phyloP scores from a whole-genome alignment of 2,113 vertebrate species.

The Corythaeola cristata region DNA sequence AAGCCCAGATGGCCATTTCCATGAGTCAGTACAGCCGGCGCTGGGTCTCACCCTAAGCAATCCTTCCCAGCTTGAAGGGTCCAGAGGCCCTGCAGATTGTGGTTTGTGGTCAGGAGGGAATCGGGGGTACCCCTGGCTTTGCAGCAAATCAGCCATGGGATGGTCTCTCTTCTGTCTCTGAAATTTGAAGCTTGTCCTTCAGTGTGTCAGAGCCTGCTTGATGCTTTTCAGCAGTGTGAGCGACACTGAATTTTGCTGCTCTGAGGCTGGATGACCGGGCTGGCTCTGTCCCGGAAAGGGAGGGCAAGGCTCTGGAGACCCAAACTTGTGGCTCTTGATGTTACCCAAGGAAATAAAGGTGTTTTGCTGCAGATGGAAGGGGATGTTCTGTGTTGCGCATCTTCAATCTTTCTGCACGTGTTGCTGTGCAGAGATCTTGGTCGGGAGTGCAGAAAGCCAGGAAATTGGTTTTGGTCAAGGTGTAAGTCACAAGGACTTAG shows the following conservation, averaged over 20 bases:
- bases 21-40: neutral
- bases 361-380: neutral
- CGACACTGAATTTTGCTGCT: neutral
- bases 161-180: neutral
- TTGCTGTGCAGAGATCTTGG: neutral
- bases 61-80: neutral
- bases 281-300: neutral
- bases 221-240: neutral
- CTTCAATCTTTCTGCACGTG: neutral
- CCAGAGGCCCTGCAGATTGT: neutral
- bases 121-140: neutral
- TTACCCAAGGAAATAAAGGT: neutral
- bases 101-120: neutral
- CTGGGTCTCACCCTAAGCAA: neutral
- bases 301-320: neutral
- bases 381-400: neutral
- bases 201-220: rapidly evolving
- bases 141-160: neutral
- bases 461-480: neutral
- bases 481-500: neutral
- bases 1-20: neutral
- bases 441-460: neutral
- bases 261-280: neutral
- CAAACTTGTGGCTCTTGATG: neutral
- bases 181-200: neutral